Evolutionary conservation across 2,113 vertebrate genomes (phyloP).

Genomic region (Helogale parvula): DNA sequence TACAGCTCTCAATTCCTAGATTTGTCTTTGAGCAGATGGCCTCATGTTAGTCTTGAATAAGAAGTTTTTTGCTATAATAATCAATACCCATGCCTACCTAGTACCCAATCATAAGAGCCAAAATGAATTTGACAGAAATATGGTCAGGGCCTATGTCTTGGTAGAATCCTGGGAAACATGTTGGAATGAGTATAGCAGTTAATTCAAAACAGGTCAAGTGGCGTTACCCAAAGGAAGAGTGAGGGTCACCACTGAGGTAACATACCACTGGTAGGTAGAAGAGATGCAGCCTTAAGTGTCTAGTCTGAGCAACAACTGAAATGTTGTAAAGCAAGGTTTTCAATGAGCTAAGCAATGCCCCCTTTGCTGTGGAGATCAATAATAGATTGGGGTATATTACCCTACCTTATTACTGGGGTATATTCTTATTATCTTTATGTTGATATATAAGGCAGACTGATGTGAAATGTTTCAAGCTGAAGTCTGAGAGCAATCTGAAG

Average conservation of each 20-base stretch:
- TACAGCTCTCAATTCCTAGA: no score
- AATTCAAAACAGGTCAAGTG: neutral
- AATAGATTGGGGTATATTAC: neutral
- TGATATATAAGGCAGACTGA: neutral
- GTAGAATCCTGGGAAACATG: neutral
- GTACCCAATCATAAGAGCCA: neutral
- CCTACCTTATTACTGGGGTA: neutral
- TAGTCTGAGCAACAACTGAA: neutral
- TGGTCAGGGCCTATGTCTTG: neutral
- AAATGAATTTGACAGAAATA: neutral
- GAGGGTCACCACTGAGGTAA: neutral
- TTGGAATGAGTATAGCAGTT: neutral
- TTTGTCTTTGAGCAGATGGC: no score
- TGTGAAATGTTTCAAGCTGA: neutral
- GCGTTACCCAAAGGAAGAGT: neutral
- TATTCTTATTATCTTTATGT: neutral
- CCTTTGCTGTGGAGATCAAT: neutral
- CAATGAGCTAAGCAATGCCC: neutral
- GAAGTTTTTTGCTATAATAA: neutral
- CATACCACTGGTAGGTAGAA: no score
- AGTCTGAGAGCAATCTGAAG: neutral
- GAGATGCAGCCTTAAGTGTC: neutral
- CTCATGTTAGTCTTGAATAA: neutral
- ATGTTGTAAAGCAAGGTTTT: neutral
- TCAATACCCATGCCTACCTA: neutral